A percentile compares a stretch with the other conserved stretches of the same genome.
Evolutionary conservation across 2,113 vertebrate genomes (phyloP).

Genomic region (Morone chrysops): DNA sequence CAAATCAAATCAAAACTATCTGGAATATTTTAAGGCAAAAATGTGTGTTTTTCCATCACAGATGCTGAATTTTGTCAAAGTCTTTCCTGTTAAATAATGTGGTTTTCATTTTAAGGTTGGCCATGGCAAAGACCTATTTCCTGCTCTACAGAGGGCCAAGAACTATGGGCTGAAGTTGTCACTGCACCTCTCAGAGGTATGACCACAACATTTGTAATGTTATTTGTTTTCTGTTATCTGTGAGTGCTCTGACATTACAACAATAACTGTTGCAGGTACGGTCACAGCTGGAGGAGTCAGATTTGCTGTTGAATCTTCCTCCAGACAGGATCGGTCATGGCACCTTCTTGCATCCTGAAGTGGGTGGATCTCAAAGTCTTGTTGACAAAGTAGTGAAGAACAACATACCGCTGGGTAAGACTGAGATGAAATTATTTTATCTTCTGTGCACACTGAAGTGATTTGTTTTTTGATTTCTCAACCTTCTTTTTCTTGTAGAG

Average conservation of each 20-base stretch:
- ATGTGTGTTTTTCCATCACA: neutral
- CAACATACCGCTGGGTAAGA: constrained; percentile 91
- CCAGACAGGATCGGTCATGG: constrained; percentile 95
- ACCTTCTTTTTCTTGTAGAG: constrained; percentile 81
- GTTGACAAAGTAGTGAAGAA: constrained; percentile 88
- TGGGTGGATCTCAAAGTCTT: constrained; percentile 85
- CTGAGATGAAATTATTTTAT: neutral
- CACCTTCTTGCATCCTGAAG: constrained; percentile 89
- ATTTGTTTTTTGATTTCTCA: neutral
- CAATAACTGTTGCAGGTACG: constrained; percentile 85
- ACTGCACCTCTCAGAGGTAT: constrained; percentile 95
- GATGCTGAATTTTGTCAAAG: neutral
- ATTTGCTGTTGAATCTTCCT: constrained; percentile 88
- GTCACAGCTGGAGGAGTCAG: constrained; percentile 90
- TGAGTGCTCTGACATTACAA: neutral
- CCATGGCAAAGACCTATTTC: constrained; percentile 89
- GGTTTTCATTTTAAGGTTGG: constrained; percentile 86
- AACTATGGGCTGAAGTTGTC: constrained; percentile 92
- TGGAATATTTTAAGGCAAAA: too few species aligned
- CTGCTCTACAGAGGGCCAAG: constrained; percentile 90
- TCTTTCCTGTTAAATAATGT: neutral
- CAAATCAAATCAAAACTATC: too few species aligned
- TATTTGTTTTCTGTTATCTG: neutral
- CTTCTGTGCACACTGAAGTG: neutral
- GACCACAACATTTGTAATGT: neutral